These are phyloP conservation scores for Drosophila rhopaloa DNA, from an alignment of 1,140 invertebrate genomes.

Conservation along the genomic window DNA sequence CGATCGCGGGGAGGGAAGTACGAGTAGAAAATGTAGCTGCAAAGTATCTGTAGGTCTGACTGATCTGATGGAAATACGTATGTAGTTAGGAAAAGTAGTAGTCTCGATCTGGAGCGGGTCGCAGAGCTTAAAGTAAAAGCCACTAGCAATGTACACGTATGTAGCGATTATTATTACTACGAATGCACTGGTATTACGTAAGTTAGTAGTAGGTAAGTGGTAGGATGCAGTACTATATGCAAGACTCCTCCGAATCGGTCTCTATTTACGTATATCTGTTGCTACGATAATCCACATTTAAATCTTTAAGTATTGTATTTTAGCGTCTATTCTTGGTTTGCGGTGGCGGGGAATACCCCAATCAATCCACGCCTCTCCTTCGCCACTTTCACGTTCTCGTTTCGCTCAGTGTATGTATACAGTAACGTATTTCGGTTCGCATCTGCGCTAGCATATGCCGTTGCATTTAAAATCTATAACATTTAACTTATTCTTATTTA, in stretches of 20 bases:
- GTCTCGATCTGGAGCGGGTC: constrained; percentile 17
- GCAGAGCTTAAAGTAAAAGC: constrained; percentile 59
- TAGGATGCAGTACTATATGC: constrained; percentile 63
- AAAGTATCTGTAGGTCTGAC: constrained; percentile 53
- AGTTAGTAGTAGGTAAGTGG: constrained; percentile 52
- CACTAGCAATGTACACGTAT: constrained; percentile 71
- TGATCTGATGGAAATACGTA: constrained; percentile 32
- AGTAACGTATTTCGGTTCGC: constrained; percentile 66
- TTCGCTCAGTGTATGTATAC: constrained; percentile 52
- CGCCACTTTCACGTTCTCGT: constrained; percentile 18
- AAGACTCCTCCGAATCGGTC: constrained; percentile 29
- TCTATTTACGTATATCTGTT: constrained; percentile 78
- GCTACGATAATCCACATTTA: constrained; percentile 79
- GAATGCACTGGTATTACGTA: constrained; percentile 48
- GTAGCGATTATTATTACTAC: constrained; percentile 48
- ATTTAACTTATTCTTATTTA: constrained; percentile 79
- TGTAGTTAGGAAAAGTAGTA: constrained; percentile 21
- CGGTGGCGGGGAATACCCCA: constrained; percentile 23
- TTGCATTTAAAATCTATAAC: constrained; percentile 78
- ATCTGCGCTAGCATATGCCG: too few species aligned
- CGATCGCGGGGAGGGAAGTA: constrained; percentile 27
- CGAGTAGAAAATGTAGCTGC: constrained; percentile 53
- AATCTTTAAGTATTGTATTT: constrained; percentile 67
- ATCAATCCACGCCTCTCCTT: constrained; percentile 44
- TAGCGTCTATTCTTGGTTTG: constrained; percentile 61